Conservation (phyloP, 35 echinoderm and acorn worm genomes). For the Holothuria glaberrima region DNA sequence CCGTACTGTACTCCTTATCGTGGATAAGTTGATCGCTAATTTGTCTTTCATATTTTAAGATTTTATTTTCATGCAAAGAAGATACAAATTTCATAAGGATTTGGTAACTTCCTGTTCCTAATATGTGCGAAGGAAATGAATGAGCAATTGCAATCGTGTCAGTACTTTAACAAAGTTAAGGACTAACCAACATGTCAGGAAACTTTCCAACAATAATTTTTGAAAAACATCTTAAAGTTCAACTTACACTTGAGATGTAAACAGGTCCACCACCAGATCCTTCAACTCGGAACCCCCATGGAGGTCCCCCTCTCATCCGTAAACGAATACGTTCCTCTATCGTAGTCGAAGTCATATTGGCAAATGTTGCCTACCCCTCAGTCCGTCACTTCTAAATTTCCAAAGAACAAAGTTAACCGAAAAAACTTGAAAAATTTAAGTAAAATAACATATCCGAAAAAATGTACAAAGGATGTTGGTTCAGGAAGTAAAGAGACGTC, state of each 20-base stretch:
- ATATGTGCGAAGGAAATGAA: no score
- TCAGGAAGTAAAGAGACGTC: constrained; percentile 5
- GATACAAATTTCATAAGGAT: no score
- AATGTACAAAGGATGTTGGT: not conserved
- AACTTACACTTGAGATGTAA: constrained; percentile 51
- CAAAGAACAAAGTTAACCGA: not conserved
- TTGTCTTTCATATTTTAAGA: no score
- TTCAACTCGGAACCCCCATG: constrained; percentile 48
- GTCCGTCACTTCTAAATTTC: not conserved
- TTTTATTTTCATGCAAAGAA: no score
- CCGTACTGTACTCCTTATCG: no score
- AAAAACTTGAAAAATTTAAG: constrained; percentile 9
- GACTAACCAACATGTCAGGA: no score
- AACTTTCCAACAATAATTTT: not conserved
- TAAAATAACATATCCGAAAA: not conserved
- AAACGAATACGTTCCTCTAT: constrained; percentile 44
- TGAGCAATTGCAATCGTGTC: no score
- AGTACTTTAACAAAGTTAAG: no score
- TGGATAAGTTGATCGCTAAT: no score
- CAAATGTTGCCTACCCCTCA: not conserved
- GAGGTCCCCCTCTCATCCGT: constrained; percentile 54
- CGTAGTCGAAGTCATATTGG: constrained; percentile 41
- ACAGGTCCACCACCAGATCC: constrained; percentile 7
- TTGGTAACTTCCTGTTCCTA: no score
- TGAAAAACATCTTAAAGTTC: not conserved